phyloP scores from a whole-genome alignment of 2,888 invertebrate genomes.

The Phaedon cochleariae region DNA sequence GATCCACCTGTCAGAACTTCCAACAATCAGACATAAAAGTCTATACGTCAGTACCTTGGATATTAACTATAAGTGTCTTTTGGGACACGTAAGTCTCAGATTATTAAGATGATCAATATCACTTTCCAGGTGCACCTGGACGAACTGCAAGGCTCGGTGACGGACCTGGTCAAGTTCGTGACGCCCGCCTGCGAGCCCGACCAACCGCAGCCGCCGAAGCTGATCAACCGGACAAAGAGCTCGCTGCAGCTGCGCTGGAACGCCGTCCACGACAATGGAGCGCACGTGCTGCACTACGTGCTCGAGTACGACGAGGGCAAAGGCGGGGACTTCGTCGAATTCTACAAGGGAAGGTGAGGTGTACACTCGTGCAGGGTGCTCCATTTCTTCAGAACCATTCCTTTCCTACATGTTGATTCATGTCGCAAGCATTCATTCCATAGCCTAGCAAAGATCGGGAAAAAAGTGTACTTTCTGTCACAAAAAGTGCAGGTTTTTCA shows the following conservation, averaged over 20 bases:
- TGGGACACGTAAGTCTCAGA: neutral
- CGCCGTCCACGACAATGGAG: conserved; percentile 80
- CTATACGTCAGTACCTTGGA: no score
- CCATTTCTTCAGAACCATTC: no score
- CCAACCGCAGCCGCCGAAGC: conserved; percentile 74
- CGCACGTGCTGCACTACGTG: conserved; percentile 77
- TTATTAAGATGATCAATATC: no score
- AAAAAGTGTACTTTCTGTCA: no score
- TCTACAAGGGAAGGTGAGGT: conserved; percentile 70
- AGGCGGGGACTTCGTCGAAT: conserved; percentile 74
- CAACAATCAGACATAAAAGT: no score
- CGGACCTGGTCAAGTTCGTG: conserved; percentile 80
- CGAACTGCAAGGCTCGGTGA: conserved; percentile 77
- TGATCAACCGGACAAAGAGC: conserved; percentile 75
- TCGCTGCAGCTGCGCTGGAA: conserved; percentile 76
- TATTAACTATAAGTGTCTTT: no score
- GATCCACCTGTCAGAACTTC: no score
- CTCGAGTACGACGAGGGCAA: conserved; percentile 81
- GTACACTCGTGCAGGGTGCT: no score
- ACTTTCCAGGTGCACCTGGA: conserved; percentile 70
- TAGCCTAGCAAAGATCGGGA: no score
- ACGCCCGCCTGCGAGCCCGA: conserved; percentile 87
- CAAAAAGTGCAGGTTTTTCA: no score
- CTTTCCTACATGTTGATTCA: no score
- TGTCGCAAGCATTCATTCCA: no score